Base-by-base conservation (phyloP, 2,888 invertebrate genomes). In the Xestia sexstrigata region DNA sequence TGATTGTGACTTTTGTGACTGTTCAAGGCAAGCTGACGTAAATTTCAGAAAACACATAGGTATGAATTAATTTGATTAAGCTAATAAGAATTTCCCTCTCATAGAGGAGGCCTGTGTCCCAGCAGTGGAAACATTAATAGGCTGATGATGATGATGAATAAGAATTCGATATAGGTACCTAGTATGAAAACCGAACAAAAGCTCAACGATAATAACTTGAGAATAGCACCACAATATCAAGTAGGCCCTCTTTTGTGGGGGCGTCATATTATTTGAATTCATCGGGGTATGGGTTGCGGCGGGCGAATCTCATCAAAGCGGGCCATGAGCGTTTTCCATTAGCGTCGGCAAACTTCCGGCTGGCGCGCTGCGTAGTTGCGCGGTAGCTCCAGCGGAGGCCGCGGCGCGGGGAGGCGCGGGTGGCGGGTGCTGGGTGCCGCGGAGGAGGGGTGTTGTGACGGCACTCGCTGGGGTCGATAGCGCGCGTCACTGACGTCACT, bases 401-500 rank as follows among this genome's bases (percentile, higher is more conserved):
- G 82, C 81, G 83, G 84, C 72, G 74, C 73, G 76, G 80, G 78
- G 75, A 30, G 74, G 47, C n/a, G 77, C 68, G 83, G 55, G n/a
- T 55, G 55, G 84, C 84, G 87, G 89, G 87, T 65, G 76, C 74
- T 74, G 82, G 78, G 35, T 45, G 60, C 67, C 83, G 88, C 90
- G 89, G 92, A 88, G 93, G 93, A 89, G 93, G 95, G 92, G 93
- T 95, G 95, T 96, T 96, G 91, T 96, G 95, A 95, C 95, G 96
- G 96, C 94, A 74, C 81, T 70, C 49, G 90, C 88, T 87, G 88
- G 92, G 95, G 94, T 96, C 95, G 95, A 95, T 95, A 95, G 89
- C 91, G 93, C 93, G 92, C 93, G 95, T 91, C 94, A 81, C 91
- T 96, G 96, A 96, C 96, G 96, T 96, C 96, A 96, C 94, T 96